Evolutionary conservation across 2,113 vertebrate genomes (phyloP).

Genomic region (Calcarius ornatus): DNA sequence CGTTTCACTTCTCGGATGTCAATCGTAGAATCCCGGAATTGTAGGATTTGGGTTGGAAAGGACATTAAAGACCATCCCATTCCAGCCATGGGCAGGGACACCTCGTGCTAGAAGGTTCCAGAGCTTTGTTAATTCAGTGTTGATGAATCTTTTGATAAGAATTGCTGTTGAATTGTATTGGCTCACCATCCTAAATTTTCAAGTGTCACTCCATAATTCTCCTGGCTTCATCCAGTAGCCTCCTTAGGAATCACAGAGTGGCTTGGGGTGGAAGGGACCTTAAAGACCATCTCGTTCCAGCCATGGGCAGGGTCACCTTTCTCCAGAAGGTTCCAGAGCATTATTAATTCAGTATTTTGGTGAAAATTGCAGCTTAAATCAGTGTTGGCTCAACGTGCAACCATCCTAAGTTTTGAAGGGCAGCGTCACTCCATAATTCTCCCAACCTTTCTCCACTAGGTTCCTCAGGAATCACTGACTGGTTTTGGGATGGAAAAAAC

Average conservation of each 20-base stretch:
- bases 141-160: background rate
- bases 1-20: background rate
- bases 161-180: background rate
- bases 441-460: background rate
- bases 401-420: background rate
- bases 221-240: background rate
- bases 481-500: background rate
- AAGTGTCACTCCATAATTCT: accelerated
- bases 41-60: background rate
- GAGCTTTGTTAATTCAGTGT: background rate
- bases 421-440: accelerated
- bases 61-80: background rate
- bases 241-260: background rate
- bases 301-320: background rate
- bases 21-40: accelerated
- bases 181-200: background rate
- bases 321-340: background rate
- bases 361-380: background rate
- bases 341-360: background rate
- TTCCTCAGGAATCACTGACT: background rate
- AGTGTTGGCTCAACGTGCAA: accelerated
- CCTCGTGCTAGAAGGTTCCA: background rate
- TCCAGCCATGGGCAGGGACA: background rate
- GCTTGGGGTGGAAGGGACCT: background rate
- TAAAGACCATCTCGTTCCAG: accelerated